Evolutionary conservation across 2,113 vertebrate species (phyloP).

Genomic region (Tamias sibiricus): DNA sequence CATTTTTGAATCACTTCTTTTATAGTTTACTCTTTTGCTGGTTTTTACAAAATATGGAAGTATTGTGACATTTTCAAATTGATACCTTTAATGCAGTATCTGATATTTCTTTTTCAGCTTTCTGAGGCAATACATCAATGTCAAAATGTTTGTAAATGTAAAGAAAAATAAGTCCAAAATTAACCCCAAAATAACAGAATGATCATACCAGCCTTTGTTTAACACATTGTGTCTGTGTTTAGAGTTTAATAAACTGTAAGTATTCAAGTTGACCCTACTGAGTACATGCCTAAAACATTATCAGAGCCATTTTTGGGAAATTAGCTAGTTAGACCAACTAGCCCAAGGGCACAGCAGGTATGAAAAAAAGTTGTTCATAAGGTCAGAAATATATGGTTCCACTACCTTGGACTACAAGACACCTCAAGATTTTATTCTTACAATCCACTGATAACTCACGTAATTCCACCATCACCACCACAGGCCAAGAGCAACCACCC

Average conservation of each 20-base stretch:
- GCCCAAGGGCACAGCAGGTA: background rate
- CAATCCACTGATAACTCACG: background rate
- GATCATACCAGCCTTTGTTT: constrained; percentile 57
- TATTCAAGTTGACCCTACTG: background rate
- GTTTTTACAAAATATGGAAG: constrained; percentile 77
- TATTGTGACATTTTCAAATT: constrained; percentile 70
- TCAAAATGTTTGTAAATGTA: constrained; percentile 70
- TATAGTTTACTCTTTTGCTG: constrained; percentile 84
- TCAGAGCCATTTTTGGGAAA: background rate
- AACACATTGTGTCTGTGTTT: constrained; percentile 15
- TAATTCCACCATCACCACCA: background rate
- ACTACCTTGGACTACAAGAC: background rate
- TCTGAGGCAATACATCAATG: constrained; percentile 79
- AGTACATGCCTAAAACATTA: background rate
- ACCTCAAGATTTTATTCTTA: background rate
- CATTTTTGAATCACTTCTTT: constrained; percentile 86
- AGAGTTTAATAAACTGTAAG: constrained; percentile 12
- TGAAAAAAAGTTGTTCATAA: background rate
- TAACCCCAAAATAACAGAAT: constrained; percentile 47
- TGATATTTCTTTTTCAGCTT: constrained; percentile 71
- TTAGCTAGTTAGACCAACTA: background rate
- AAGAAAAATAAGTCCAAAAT: constrained; percentile 64
- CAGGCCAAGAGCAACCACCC: background rate
- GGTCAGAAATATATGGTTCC: background rate
- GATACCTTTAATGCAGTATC: constrained; percentile 75